A percentile compares a stretch with the other conserved stretches of the same genome.
phyloP scores from a whole-genome alignment of 2,113 vertebrate genomes.

The Eudyptes chrysolophus region DNA sequence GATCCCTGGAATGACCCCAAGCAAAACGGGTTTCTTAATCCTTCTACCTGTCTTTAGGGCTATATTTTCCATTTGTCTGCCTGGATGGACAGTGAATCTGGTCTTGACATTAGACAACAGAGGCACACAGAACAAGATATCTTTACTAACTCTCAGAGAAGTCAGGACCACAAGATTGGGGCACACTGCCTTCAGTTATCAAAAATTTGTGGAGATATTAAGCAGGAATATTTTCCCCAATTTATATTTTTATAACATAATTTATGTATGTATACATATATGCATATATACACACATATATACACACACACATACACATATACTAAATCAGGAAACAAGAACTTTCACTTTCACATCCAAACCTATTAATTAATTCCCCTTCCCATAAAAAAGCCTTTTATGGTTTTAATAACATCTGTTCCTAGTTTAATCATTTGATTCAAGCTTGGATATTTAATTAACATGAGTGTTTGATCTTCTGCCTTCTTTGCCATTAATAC shows the following conservation, averaged over 20 bases:
- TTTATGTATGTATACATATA: not conserved
- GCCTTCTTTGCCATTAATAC: not conserved
- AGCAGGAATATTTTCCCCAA: not conserved
- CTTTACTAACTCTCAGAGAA: not conserved
- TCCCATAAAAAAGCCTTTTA: not conserved
- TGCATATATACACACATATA: not conserved
- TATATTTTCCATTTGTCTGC: not conserved
- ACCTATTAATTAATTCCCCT: not conserved
- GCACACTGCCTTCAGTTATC: not conserved
- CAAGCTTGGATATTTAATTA: constrained; percentile 50
- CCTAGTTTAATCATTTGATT: constrained; percentile 12
- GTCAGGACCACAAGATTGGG: not conserved
- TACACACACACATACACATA: not conserved
- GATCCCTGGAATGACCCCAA: not conserved
- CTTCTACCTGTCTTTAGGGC: not conserved
- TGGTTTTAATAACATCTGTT: constrained; percentile 10
- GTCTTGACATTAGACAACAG: not conserved
- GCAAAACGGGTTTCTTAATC: not conserved
- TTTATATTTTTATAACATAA: not conserved
- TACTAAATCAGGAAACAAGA: not conserved
- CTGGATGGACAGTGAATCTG: not conserved
- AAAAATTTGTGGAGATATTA: not conserved
- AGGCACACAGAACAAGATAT: not conserved
- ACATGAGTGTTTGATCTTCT: constrained; percentile 15
- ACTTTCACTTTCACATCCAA: not conserved